Base-by-base conservation (phyloP, 2,888 invertebrate species). In the Notocelia uddmanniana region DNA sequence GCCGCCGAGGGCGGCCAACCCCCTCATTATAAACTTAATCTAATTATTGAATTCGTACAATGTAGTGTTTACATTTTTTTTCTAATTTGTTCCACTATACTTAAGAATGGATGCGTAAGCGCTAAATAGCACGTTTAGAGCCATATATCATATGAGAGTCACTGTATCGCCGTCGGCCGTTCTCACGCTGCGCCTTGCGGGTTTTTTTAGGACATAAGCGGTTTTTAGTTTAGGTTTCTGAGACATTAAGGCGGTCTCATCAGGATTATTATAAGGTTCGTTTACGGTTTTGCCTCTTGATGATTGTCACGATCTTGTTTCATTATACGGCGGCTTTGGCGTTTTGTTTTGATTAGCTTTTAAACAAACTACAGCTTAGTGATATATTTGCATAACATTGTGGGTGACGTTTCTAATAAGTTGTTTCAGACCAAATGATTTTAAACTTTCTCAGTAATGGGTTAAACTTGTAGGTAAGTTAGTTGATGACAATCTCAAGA, bases 11-110 rank as follows among this genome's bases (percentile, higher is more conserved):
- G 84, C 80, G 72, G 75, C 76, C 88, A 81, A 90, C 90, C 93
- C 92, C 85, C 89, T 89, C 86, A 93, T 93, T 93, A 92, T 90
- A 85, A 90, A 86, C 87, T 91, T 93, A 93, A 93, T 93, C 93
- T 93, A 93, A 93, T 93, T 93, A 93, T 92, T 90, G 90, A 93
- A 93, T 92, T 93, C 91, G 87, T 92, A 93, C 93, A 92, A 92
- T 92, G 92, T 93, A 91, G 82, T 93, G 92, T 93, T 93, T 93
- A 93, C 93, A 91, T 92, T 89, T 92, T 91, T 90, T 93, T 92
- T 91, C 89, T 92, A 88, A 93, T 92, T 91, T 90, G 83, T 85
- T 80, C 89, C 93, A 89, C 92, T 93, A 93, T 93, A 92, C 89
- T 92, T 93, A 92, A 87, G 87, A 87, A 84, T 89, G 87, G 89